Evolutionary conservation across 2,888 invertebrate genomes (phyloP).

Genomic region (Limulus polyphemus): DNA sequence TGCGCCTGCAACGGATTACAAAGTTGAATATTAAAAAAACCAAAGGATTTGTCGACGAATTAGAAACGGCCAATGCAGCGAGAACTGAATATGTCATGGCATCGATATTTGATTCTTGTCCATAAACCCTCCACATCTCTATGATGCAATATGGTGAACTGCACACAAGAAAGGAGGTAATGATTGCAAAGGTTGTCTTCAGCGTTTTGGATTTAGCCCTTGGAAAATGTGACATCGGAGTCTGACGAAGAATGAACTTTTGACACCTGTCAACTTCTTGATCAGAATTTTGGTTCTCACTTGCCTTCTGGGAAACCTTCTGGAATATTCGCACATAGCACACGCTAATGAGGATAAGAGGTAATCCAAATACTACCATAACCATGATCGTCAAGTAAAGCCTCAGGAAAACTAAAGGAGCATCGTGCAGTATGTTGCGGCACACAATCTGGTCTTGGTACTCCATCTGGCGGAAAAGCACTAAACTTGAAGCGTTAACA

Average conservation of each 20-base stretch:
- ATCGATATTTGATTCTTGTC: slow-evolving; percentile 5
- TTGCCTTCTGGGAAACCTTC: slow-evolving; percentile 34
- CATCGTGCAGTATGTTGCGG: slow-evolving; percentile 32
- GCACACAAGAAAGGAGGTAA: slow-evolving; percentile 33
- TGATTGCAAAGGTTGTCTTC: slow-evolving; percentile 37
- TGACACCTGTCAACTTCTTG: too few relatives aligned
- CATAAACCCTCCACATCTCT: slow-evolving; percentile 35
- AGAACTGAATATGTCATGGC: too few relatives aligned
- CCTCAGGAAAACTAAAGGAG: slow-evolving; percentile 31
- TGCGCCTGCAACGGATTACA: too few relatives aligned
- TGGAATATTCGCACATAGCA: slow-evolving; percentile 35
- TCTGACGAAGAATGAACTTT: too few relatives aligned
- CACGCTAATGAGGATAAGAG: slow-evolving; percentile 31
- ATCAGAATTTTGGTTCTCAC: slow-evolving; percentile 16
- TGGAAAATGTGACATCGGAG: slow-evolving; percentile 26
- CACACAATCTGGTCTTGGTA: slow-evolving; percentile 29
- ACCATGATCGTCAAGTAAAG: slow-evolving; percentile 31
- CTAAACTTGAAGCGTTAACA: slow-evolving; percentile 31
- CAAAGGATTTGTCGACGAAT: too few relatives aligned
- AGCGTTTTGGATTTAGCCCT: slow-evolving; percentile 36
- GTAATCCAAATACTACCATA: slow-evolving; percentile 32
- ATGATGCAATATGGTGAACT: slow-evolving; percentile 34
- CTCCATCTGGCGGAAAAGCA: slow-evolving; percentile 30
- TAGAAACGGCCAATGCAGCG: too few relatives aligned
- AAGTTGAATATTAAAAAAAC: too few relatives aligned